These are phyloP conservation scores for Ceramica pisi DNA, from an alignment of 2,888 invertebrate species.

Conservation along the genomic window DNA sequence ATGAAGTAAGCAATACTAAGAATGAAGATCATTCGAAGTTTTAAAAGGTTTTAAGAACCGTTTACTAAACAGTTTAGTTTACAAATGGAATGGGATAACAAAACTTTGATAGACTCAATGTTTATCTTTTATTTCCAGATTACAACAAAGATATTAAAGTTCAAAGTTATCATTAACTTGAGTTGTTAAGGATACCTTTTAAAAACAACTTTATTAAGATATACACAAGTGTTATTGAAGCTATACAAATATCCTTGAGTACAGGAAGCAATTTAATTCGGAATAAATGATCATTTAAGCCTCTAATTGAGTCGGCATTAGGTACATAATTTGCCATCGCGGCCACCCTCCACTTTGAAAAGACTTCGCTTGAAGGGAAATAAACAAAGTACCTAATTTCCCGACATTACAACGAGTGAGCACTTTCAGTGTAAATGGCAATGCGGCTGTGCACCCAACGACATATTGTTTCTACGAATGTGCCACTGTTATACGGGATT, in stretches of 20 bases:
- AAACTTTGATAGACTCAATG: constrained; percentile 18
- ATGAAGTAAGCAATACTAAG: not conserved
- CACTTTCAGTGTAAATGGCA: constrained; percentile 76
- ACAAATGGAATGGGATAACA: constrained; percentile 28
- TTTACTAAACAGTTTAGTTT: constrained; percentile 31
- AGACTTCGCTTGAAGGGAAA: constrained; percentile 71
- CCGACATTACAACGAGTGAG: constrained; percentile 72
- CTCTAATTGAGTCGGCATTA: constrained; percentile 63
- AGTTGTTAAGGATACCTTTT: constrained; percentile 21
- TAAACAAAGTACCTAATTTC: constrained; percentile 75
- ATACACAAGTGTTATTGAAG: constrained; percentile 38
- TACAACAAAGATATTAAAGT: constrained; percentile 30
- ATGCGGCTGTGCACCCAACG: constrained; percentile 72
- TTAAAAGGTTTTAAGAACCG: constrained; percentile 18
- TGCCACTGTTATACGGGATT: constrained; percentile 74
- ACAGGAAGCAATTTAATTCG: constrained; percentile 57
- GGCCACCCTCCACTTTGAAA: constrained; percentile 62
- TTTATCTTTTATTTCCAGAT: constrained; percentile 43
- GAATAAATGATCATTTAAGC: constrained; percentile 59
- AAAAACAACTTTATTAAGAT: constrained; percentile 20
- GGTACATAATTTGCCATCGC: constrained; percentile 58
- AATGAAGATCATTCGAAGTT: not conserved
- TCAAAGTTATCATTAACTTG: constrained; percentile 30
- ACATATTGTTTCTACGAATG: constrained; percentile 79
- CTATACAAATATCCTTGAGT: constrained; percentile 40